Evolutionary conservation across 1,140 invertebrate genomes (phyloP).

Genomic region (Caenorhabditis brenneri): DNA sequence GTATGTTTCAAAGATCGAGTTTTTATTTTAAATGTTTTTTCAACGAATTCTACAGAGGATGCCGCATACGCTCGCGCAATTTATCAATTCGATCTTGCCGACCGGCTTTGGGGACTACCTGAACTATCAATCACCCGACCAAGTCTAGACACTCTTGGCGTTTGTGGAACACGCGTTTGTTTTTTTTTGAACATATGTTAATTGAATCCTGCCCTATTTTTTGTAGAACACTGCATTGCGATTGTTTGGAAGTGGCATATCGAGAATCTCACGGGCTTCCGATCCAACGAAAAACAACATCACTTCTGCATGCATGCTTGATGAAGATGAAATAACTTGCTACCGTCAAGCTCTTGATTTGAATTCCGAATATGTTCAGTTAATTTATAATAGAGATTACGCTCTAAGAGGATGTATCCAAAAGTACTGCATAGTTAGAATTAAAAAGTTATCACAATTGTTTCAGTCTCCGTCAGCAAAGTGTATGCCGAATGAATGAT

Average conservation of each 20-base stretch:
- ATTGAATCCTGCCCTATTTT: neutral
- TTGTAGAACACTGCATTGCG: conserved; percentile 2
- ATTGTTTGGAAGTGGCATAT: conserved; percentile 10
- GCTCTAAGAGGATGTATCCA: conserved; percentile 45
- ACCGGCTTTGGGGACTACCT: conserved; percentile 42
- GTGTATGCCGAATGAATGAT: conserved; percentile 18
- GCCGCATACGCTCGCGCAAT: conserved; percentile 38
- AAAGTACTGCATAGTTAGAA: neutral
- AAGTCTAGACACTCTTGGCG: conserved; percentile 35
- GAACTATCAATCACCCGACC: conserved; percentile 38
- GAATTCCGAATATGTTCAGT: conserved; percentile 46
- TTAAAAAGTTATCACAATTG: neutral
- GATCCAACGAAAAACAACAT: conserved; percentile 42
- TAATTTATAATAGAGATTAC: conserved; percentile 44
- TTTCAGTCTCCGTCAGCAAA: conserved; percentile 13
- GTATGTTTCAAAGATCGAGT: neutral
- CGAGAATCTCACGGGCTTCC: neutral
- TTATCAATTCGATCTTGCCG: conserved; percentile 36
- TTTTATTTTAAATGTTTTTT: neutral
- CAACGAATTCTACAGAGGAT: conserved; percentile 5
- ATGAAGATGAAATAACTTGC: conserved; percentile 45
- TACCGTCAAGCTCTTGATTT: conserved; percentile 44
- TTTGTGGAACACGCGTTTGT: conserved; percentile 32
- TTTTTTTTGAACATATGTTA: neutral
- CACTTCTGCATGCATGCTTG: conserved; percentile 30